These are phyloP conservation scores for Eulemur rufifrons DNA, from an alignment of 2,113 vertebrate genomes.

Conservation along the genomic window DNA sequence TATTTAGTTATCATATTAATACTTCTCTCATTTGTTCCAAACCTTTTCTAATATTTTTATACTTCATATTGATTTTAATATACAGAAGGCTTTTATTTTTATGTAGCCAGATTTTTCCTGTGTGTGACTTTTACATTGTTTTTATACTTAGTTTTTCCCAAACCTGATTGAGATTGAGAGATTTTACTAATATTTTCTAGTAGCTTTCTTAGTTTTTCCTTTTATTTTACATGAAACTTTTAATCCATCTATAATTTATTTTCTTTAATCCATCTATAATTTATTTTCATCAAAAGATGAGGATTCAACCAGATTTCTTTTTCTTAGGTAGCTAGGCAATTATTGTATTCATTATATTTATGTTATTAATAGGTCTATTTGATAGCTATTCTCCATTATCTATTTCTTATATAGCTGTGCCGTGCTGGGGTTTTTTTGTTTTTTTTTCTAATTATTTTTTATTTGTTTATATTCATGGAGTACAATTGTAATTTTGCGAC, in stretches of 20 bases:
- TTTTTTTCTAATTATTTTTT: too few species aligned
- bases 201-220: conserved; percentile 30
- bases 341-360: background rate
- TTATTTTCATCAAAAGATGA: conserved; percentile 33
- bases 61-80: background rate
- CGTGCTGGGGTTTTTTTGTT: too few species aligned
- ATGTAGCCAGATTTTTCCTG: background rate
- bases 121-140: background rate
- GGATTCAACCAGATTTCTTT: background rate
- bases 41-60: background rate
- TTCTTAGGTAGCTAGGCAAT: background rate
- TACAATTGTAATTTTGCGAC: too few species aligned
- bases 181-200: conserved; percentile 5
- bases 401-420: background rate
- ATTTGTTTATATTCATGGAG: too few species aligned
- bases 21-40: background rate
- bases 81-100: background rate
- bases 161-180: background rate
- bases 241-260: background rate
- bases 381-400: background rate
- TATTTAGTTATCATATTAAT: background rate
- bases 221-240: background rate
- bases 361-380: background rate
- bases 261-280: background rate
- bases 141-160: conserved; percentile 14